Conservation (phyloP, 2,797 vertebrate genomes). For the Pelochelys cantorii region DNA sequence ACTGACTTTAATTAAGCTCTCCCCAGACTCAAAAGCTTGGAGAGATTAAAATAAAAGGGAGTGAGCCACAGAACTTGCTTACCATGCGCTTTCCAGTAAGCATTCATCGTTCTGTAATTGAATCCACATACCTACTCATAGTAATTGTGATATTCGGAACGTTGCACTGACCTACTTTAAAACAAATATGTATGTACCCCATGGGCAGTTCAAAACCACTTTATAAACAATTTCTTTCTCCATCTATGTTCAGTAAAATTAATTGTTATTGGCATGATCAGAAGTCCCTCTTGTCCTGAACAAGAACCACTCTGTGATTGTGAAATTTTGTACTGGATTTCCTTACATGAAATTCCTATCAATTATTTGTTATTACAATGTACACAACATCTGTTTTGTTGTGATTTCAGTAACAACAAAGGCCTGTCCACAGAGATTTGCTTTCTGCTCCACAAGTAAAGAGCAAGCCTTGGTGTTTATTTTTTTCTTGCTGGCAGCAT, state of each 20-base stretch:
- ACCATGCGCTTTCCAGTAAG: not conserved
- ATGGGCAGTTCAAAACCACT: slow-evolving; percentile 50
- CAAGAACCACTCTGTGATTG: not conserved
- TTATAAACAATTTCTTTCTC: slow-evolving; percentile 51
- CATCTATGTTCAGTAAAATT: slow-evolving; percentile 53
- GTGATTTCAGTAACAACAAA: not conserved
- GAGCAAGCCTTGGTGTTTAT: not conserved
- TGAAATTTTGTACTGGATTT: not conserved
- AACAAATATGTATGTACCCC: slow-evolving; percentile 50
- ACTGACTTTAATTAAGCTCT: slow-evolving; percentile 37
- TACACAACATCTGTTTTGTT: fast-evolving
- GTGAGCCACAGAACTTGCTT: not conserved
- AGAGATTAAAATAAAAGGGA: slow-evolving; percentile 22
- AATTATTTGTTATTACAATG: not conserved
- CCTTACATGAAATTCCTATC: not conserved
- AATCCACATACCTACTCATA: slow-evolving; percentile 9
- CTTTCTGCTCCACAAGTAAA: not conserved
- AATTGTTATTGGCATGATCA: slow-evolving; percentile 33
- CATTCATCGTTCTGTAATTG: not conserved
- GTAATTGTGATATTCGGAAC: not conserved
- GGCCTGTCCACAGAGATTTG: not conserved
- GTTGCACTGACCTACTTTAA: slow-evolving; percentile 67
- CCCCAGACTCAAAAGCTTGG: slow-evolving; percentile 16
- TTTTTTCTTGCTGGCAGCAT: not conserved
- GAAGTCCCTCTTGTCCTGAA: slow-evolving; percentile 36